These are phyloP conservation scores for Sisyra nigra DNA, from an alignment of 2,888 invertebrate species.

Conservation along the genomic window DNA sequence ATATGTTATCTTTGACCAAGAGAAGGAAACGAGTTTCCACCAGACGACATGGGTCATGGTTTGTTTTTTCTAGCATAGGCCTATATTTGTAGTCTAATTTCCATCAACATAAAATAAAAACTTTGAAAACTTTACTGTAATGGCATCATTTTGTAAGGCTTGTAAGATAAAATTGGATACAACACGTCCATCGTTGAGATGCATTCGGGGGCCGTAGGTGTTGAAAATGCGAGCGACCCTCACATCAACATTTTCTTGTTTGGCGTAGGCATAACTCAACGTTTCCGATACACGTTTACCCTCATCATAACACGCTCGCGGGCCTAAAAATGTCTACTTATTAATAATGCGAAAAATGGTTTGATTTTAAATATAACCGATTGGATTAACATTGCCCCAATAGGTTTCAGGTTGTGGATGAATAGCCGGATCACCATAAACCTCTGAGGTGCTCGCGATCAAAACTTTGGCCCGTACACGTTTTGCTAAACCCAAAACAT, in stretches of 20 bases:
- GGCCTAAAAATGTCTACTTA: conserved; percentile 37
- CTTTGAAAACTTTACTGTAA: too few species aligned
- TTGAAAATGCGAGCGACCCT: conserved; percentile 97
- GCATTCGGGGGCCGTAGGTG: conserved; percentile 98
- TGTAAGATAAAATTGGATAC: conserved; percentile 98
- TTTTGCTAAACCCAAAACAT: conserved; percentile 78
- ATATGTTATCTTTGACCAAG: too few species aligned
- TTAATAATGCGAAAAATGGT: background rate
- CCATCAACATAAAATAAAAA: too few species aligned
- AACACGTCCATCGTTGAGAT: conserved; percentile 94
- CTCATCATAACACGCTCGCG: conserved; percentile 96
- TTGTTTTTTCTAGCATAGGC: too few species aligned
- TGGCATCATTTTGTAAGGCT: conserved; percentile 83
- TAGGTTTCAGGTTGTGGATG: conserved; percentile 97
- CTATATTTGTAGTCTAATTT: too few species aligned
- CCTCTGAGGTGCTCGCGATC: conserved; percentile 96
- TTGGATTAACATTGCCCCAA: conserved; percentile 99
- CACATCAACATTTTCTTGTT: conserved; percentile 90
- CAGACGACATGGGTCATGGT: too few species aligned
- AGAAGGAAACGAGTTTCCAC: too few species aligned
- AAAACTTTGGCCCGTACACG: conserved; percentile 83
- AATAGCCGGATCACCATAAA: conserved; percentile 96
- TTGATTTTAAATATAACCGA: conserved; percentile 37
- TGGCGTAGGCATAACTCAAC: conserved; percentile 88
- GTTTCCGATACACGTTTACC: conserved; percentile 98